These are phyloP conservation scores for Cladorhizidae sp. DNA, from an alignment of 37 sponge, comb jelly and placozoan genomes.

Conservation along the genomic window DNA sequence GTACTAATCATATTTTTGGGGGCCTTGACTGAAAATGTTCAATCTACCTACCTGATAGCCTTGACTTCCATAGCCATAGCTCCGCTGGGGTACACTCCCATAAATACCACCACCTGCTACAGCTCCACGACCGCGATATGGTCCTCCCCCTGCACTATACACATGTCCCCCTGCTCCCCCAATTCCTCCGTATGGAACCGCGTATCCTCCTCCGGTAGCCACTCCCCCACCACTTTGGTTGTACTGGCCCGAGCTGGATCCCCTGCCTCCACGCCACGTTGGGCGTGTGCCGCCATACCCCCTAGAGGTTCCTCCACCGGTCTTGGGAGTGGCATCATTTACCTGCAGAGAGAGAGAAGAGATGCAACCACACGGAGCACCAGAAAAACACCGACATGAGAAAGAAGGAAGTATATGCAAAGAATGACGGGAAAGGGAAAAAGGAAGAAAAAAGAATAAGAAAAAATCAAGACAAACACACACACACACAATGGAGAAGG, in stretches of 20 bases:
- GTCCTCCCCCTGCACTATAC: constrained; percentile 5
- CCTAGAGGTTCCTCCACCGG: constrained; percentile 36
- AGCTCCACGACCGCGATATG: constrained; percentile 26
- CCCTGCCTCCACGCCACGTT: constrained; percentile 27
- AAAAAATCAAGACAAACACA: too few relatives aligned
- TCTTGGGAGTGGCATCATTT: constrained; percentile 87
- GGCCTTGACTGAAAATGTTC: background rate
- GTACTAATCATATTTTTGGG: too few relatives aligned
- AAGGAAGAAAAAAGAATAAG: too few relatives aligned
- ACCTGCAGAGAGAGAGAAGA: constrained; percentile 34
- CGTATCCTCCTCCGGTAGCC: background rate
- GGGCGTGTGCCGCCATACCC: constrained; percentile 16
- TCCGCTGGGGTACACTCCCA: constrained; percentile 5
- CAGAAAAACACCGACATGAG: too few relatives aligned
- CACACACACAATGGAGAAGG: background rate
- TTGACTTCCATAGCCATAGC: constrained; percentile 6
- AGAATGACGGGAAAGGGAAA: too few relatives aligned
- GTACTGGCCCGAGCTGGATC: background rate
- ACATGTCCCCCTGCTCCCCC: constrained; percentile 6
- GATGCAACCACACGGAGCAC: too few relatives aligned
- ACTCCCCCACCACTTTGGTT: constrained; percentile 19
- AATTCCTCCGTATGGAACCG: background rate
- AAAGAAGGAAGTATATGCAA: too few relatives aligned
- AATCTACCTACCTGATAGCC: constrained; percentile 21
- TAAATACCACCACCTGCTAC: background rate